Base-by-base conservation (phyloP, 1,140 invertebrate genomes). In the Rhizoglyphus robini region DNA sequence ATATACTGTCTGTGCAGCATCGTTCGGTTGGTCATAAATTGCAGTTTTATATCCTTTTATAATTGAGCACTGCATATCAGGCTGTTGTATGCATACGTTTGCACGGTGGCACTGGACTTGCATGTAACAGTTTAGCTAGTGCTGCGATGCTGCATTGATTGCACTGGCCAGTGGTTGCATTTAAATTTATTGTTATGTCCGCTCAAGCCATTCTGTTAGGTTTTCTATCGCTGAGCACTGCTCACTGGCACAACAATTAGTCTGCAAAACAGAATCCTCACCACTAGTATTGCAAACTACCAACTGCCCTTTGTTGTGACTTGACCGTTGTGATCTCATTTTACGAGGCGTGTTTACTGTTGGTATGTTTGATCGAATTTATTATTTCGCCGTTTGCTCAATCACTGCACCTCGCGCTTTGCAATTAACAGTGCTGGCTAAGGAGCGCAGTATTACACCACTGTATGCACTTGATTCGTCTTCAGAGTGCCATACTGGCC, bases 111-210 rank as follows among this genome's bases (percentile, higher is more conserved):
- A 8, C 23, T 54, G 51, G 8, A 54, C 15, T 41, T 41, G 36
- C 18, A 18, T 8, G 36, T 18, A 41, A 41, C 36, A 11, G 36
- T 11, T 18, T 41, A 41, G 51, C n/a, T n/a, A n/a, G n/a, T 54
- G 51, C 8, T 54, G 8, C 51, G 23, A 54, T 32, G 23, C n/a
- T n/a, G 51, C 8, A 54, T 54, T 5, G 51, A 5, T 54, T 20
- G 20, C 51, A 25, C 31, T 8, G 8, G 20, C 51, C 8, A 5
- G 15, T 20, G 20, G 8, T 11, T 20, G 20, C 51, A 54, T 54
- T 54, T 54, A 32, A 20, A 54, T 54, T 54, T 54, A 54, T 5
- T 25, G 51, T 54, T 54, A 54, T 54, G 51, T 54, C n/a, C n/a
- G 51, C 23, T 23, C 51, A n/a, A n/a, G n/a, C 51, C 23, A 20